phyloP scores from a whole-genome alignment of 2,113 vertebrate species.

The Notarius lentiginosus region DNA sequence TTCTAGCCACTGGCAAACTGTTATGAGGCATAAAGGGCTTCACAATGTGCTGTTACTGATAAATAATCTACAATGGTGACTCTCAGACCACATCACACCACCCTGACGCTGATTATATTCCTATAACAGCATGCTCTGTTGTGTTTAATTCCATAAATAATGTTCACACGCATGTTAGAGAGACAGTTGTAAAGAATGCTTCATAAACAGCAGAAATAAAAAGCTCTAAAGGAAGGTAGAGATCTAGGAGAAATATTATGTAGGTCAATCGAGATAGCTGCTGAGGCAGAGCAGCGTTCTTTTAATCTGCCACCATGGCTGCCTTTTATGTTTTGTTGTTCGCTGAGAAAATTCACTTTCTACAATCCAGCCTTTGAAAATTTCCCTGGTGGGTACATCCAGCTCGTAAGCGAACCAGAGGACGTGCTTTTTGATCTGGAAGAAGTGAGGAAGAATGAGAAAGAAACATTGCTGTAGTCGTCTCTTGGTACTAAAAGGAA shows the following conservation, averaged over 20 bases:
- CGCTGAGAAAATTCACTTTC: constrained; percentile 51
- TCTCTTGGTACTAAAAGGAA: neutral
- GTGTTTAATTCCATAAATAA: neutral
- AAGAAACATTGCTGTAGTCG: constrained; percentile 16
- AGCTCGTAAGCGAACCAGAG: constrained; percentile 37
- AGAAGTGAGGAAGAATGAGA: constrained; percentile 7
- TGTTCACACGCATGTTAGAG: neutral
- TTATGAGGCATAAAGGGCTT: neutral
- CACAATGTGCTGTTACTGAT: neutral
- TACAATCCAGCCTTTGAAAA: constrained; percentile 41
- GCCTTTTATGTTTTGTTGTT: constrained; percentile 71
- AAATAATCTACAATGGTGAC: neutral
- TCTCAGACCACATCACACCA: neutral
- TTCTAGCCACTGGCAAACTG: neutral
- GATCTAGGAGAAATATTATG: constrained; percentile 65
- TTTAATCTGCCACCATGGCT: constrained; percentile 63
- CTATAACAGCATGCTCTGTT: too few species aligned
- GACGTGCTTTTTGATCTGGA: constrained; percentile 36
- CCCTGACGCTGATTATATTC: neutral
- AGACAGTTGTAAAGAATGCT: constrained; percentile 13
- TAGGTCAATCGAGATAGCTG: constrained; percentile 72
- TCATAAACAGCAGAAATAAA: constrained; percentile 34
- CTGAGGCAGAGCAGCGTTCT: constrained; percentile 70
- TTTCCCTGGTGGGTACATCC: constrained; percentile 43
- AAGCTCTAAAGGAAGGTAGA: constrained; percentile 33